These are phyloP conservation scores for Aphyosemion australe DNA, from an alignment of 2,113 vertebrate species.

Conservation along the genomic window DNA sequence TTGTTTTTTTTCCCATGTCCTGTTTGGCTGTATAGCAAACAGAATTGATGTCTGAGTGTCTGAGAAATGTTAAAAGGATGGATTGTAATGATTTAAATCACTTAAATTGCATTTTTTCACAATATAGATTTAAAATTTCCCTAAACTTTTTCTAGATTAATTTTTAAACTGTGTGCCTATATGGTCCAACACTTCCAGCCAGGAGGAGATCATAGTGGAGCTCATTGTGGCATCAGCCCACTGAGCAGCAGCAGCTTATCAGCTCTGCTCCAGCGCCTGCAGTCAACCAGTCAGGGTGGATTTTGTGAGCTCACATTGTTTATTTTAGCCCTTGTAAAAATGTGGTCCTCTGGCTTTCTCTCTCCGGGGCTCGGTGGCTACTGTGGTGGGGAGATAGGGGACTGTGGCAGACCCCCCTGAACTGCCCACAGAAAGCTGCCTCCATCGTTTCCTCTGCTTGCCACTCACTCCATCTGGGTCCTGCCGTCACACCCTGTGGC, in stretches of 20 bases:
- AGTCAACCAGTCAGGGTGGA: slow-evolving; percentile 68
- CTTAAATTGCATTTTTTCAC: not conserved
- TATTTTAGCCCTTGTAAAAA: slow-evolving; percentile 75
- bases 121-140: not conserved
- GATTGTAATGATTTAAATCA: slow-evolving; percentile 6
- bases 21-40: too few relatives aligned
- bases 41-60: too few relatives aligned
- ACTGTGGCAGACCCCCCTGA: slow-evolving; percentile 70
- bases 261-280: slow-evolving; percentile 49
- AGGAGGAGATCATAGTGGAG: slow-evolving; percentile 21
- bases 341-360: slow-evolving; percentile 71
- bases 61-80: not conserved
- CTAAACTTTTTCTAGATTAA: too few relatives aligned
- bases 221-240: slow-evolving; percentile 53
- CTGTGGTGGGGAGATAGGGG: slow-evolving; percentile 71
- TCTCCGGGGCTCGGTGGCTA: slow-evolving; percentile 67
- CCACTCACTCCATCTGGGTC: slow-evolving; percentile 62
- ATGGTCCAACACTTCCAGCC: slow-evolving; percentile 4
- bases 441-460: slow-evolving; percentile 36
- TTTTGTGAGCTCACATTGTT: slow-evolving; percentile 72
- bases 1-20: too few relatives aligned
- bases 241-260: slow-evolving; percentile 57
- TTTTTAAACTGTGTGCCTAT: too few relatives aligned
- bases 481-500: slow-evolving; percentile 70
- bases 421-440: slow-evolving; percentile 63